These are phyloP conservation scores for Xyrichtys novacula DNA, from an alignment of 2,797 vertebrate species.

Conservation along the genomic window DNA sequence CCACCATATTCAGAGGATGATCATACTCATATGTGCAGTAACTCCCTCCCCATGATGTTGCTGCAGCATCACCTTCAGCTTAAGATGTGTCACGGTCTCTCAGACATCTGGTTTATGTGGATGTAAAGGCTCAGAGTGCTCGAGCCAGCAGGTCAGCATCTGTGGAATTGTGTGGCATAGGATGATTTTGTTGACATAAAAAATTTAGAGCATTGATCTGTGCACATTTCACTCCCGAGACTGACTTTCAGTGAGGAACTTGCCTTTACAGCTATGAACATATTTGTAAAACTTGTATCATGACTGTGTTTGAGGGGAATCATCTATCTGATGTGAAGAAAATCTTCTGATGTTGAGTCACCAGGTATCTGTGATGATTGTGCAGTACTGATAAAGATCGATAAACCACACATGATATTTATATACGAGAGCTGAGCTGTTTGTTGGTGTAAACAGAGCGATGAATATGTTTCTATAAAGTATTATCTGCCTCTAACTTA, in stretches of 20 bases:
- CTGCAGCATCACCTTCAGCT: too few species aligned
- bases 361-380: constrained; percentile 4
- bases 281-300: background rate
- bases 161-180: too few species aligned
- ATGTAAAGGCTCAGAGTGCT: too few species aligned
- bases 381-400: constrained; percentile 13
- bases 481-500: constrained; percentile 5
- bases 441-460: background rate
- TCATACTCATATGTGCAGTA: too few species aligned
- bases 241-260: background rate
- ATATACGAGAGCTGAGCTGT: constrained; percentile 17
- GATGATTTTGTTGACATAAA: too few species aligned
- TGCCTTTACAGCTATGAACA: background rate
- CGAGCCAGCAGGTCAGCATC: too few species aligned
- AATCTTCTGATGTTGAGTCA: constrained; percentile 23
- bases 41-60: too few species aligned
- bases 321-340: constrained; percentile 12
- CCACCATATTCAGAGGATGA: too few species aligned
- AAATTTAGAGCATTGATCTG: too few species aligned
- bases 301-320: background rate
- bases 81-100: too few species aligned
- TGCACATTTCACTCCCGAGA: too few species aligned
- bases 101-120: too few species aligned
- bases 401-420: constrained; percentile 38
- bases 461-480: constrained; percentile 12